phyloP scores from a whole-genome alignment of 1,140 invertebrate species.

The Calycopis cecrops region DNA sequence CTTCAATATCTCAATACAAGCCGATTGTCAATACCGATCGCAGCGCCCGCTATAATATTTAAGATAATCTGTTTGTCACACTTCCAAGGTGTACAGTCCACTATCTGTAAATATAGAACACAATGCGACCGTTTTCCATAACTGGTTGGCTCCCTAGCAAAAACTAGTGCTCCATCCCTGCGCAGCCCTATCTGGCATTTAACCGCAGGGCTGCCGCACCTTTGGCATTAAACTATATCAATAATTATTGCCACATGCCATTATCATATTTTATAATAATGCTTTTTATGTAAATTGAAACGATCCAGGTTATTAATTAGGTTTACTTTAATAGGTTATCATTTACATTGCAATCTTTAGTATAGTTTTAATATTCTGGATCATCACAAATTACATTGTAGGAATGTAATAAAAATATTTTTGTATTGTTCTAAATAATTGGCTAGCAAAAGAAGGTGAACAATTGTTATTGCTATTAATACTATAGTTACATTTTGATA shows the following conservation, averaged over 20 bases:
- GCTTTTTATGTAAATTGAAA: background rate
- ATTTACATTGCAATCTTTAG: background rate
- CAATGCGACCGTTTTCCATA: conserved; percentile 9
- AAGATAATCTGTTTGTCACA: conserved; percentile 5
- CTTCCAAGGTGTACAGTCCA: conserved; percentile 1
- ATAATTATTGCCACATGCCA: conserved; percentile 3
- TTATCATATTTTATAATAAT: conserved; percentile 7
- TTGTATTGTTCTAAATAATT: no score
- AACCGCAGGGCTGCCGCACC: background rate
- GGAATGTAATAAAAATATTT: no score
- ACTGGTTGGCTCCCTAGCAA: conserved; percentile 8
- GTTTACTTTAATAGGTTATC: conserved; percentile 2
- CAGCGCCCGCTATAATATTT: conserved; percentile 1
- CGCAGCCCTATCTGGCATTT: conserved; percentile 8
- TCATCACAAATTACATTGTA: no score
- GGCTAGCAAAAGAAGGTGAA: no score
- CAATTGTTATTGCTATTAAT: no score
- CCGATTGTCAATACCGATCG: background rate
- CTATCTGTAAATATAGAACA: conserved; percentile 10
- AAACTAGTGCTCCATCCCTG: conserved; percentile 10
- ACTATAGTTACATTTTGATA: no score
- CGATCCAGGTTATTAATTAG: conserved; percentile 1
- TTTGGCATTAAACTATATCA: background rate
- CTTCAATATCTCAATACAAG: no score
- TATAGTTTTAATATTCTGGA: no score